phyloP scores from a whole-genome alignment of 1,140 invertebrate genomes.

The Thaumetopoea pityocampa region DNA sequence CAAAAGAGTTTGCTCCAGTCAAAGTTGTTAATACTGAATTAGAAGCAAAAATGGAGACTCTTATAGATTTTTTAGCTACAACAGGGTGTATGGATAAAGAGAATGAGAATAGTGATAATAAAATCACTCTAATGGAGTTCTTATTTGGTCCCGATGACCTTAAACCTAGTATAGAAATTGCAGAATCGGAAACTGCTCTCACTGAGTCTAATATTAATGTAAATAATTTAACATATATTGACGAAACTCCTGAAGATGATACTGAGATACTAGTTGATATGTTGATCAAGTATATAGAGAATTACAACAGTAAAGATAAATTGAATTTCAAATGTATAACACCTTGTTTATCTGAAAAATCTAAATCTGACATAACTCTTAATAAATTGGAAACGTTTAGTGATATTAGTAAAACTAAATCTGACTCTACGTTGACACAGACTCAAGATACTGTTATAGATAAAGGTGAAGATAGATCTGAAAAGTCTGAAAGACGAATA shows the following conservation, averaged over 20 bases:
- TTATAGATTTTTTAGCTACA: constrained; percentile 65
- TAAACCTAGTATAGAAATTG: constrained; percentile 57
- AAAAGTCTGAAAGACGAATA: constrained; percentile 43
- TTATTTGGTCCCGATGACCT: constrained; percentile 58
- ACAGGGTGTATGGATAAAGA: constrained; percentile 59
- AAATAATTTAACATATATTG: constrained; percentile 61
- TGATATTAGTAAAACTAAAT: constrained; percentile 67
- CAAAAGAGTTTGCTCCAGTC: constrained; percentile 42
- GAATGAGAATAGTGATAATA: constrained; percentile 47
- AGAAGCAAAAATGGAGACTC: constrained; percentile 69
- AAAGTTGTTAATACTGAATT: constrained; percentile 61
- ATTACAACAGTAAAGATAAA: constrained; percentile 49
- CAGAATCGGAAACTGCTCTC: constrained; percentile 45
- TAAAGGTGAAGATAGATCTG: constrained; percentile 36
- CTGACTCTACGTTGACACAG: constrained; percentile 58
- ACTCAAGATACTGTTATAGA: constrained; percentile 69
- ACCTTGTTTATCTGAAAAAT: constrained; percentile 61
- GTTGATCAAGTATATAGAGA: constrained; percentile 70
- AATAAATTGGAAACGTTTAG: constrained; percentile 67
- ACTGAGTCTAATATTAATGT: constrained; percentile 65
- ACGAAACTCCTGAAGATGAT: constrained; percentile 66
- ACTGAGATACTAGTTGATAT: constrained; percentile 68
- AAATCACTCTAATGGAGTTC: constrained; percentile 69
- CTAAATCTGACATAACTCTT: constrained; percentile 71
- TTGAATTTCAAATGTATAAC: constrained; percentile 51